Evolutionary conservation across 2,113 vertebrate genomes (phyloP).

Genomic region (Guaruba guarouba): DNA sequence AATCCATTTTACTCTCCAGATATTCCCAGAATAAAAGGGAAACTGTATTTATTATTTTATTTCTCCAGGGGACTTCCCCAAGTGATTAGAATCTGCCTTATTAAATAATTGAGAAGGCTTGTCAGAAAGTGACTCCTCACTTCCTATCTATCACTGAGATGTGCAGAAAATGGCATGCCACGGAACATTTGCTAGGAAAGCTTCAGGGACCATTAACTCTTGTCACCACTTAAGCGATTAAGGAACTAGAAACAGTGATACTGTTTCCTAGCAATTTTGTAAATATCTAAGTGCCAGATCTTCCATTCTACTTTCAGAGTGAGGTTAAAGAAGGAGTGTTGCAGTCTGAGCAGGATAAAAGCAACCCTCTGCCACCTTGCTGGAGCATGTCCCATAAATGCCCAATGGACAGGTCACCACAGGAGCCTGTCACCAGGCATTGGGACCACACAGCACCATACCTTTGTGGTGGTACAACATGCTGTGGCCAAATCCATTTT

Average conservation of each 20-base stretch:
- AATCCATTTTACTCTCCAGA: neutral
- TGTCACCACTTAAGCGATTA: conserved; percentile 47
- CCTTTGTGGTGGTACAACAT: fast-evolving
- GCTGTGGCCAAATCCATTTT: neutral
- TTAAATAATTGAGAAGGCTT: conserved; percentile 65
- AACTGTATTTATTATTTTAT: conserved; percentile 24
- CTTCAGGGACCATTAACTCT: conserved; percentile 57
- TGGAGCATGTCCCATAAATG: neutral
- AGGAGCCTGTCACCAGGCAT: neutral
- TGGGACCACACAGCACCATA: neutral
- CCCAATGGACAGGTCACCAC: fast-evolving
- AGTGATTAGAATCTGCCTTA: conserved; percentile 55
- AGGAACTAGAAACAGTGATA: neutral
- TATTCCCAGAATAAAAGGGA: neutral
- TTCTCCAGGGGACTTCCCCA: conserved; percentile 23
- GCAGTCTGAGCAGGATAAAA: neutral
- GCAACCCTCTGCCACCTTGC: neutral
- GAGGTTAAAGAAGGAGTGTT: neutral
- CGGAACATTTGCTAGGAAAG: conserved; percentile 58
- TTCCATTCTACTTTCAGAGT: neutral
- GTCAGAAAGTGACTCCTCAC: conserved; percentile 60
- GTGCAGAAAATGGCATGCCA: conserved; percentile 40
- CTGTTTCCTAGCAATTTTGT: conserved; percentile 3
- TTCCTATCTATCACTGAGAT: conserved; percentile 34
- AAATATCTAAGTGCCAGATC: neutral